Evolutionary conservation across 1,140 invertebrate species (phyloP).

Genomic region (Trypoxylus dichotomus): DNA sequence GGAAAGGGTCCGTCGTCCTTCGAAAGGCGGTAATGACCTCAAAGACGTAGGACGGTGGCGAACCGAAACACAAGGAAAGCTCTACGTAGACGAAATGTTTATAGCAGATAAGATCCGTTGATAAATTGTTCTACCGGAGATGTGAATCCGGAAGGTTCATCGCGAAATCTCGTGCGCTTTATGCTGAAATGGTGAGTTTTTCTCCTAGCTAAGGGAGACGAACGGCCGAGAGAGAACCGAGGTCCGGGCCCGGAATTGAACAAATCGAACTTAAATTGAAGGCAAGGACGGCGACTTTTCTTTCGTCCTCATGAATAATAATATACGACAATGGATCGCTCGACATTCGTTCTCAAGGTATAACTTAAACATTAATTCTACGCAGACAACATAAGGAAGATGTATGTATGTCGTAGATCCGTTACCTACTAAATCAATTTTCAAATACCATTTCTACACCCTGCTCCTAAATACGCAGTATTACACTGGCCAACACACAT

Average conservation of each 20-base stretch:
- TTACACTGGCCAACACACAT: no score
- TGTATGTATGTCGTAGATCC: no score
- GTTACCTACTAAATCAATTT: no score
- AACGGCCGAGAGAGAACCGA: neutral
- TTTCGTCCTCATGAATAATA: neutral
- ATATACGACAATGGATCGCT: no score
- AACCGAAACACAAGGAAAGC: neutral
- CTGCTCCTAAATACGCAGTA: no score
- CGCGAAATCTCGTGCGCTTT: slow-evolving; percentile 10
- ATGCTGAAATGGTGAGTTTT: neutral
- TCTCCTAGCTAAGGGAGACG: neutral
- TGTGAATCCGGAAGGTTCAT: slow-evolving; percentile 11
- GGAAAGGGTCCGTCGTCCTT: neutral
- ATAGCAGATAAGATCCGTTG: slow-evolving; percentile 10
- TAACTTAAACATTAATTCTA: no score
- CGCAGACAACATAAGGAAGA: no score
- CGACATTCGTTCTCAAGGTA: no score
- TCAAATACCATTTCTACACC: no score
- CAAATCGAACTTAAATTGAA: slow-evolving; percentile 3
- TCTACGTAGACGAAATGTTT: slow-evolving; percentile 14
- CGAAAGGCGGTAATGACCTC: slow-evolving; percentile 8
- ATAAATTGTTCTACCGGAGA: slow-evolving; percentile 1
- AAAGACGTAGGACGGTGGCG: neutral
- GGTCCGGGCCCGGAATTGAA: neutral
- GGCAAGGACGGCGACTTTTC: neutral